Evolutionary conservation across 2,888 invertebrate genomes (phyloP).

Genomic region (Carcina quercana): DNA sequence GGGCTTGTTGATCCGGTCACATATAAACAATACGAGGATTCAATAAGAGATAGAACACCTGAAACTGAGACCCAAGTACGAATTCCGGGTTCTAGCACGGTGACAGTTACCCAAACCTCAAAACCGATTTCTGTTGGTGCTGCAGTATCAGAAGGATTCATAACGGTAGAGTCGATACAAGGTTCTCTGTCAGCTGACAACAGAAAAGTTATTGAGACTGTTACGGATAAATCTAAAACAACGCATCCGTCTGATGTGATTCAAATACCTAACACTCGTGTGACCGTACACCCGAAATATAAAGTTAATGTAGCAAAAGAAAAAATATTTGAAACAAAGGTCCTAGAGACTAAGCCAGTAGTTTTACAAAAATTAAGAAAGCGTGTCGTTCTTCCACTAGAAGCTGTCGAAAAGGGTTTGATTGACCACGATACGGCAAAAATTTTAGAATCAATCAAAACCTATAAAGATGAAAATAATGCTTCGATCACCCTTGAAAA

Average conservation of each 20-base stretch:
- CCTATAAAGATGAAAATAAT: constrained; percentile 73
- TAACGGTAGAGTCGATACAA: constrained; percentile 69
- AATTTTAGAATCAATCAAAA: constrained; percentile 76
- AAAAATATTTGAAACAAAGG: constrained; percentile 69
- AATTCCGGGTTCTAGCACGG: constrained; percentile 25
- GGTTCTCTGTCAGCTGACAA: constrained; percentile 55
- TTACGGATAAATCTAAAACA: constrained; percentile 28
- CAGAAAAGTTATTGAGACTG: constrained; percentile 29
- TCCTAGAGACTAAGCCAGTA: constrained; percentile 79
- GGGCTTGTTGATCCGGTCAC: constrained; percentile 79
- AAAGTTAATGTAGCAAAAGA: constrained; percentile 78
- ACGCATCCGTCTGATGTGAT: constrained; percentile 64
- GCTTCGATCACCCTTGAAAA: constrained; percentile 81
- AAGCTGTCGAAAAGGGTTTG: constrained; percentile 85
- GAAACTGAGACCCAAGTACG: constrained; percentile 26
- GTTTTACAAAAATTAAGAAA: constrained; percentile 86
- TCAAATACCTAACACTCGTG: constrained; percentile 71
- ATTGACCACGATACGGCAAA: constrained; percentile 85
- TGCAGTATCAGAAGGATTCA: constrained; percentile 71
- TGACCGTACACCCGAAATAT: constrained; percentile 79
- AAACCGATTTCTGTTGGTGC: constrained; percentile 75
- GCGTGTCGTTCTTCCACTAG: constrained; percentile 81
- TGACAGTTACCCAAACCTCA: constrained; percentile 44
- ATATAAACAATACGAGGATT: constrained; percentile 67
- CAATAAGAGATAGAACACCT: constrained; percentile 48